These are phyloP conservation scores for Tinea pellionella DNA, from an alignment of 2,888 invertebrate species.

Conservation along the genomic window DNA sequence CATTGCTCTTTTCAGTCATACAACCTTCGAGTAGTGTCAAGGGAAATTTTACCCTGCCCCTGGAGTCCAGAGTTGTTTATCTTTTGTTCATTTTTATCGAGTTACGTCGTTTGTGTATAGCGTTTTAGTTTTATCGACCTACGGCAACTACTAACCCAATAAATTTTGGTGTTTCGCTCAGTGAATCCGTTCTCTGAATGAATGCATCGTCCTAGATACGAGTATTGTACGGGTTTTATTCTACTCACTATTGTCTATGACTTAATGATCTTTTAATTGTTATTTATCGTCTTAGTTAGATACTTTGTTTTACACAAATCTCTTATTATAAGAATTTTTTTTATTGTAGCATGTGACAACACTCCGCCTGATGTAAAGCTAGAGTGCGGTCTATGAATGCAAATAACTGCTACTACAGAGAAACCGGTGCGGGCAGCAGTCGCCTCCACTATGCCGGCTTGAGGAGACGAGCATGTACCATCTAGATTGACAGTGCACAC, in stretches of 20 bases:
- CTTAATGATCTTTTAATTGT: neutral
- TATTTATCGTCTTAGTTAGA: neutral
- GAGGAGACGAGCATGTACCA: too few relatives aligned
- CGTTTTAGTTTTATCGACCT: slow-evolving; percentile 64
- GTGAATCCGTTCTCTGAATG: slow-evolving; percentile 62
- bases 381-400: too few relatives aligned
- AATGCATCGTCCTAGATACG: slow-evolving; percentile 67
- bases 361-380: too few relatives aligned
- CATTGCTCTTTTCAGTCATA: slow-evolving; percentile 64
- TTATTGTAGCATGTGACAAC: too few relatives aligned
- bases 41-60: slow-evolving; percentile 51
- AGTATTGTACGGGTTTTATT: slow-evolving; percentile 25
- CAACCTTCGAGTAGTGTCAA: slow-evolving; percentile 41
- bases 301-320: neutral
- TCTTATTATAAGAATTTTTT: too few relatives aligned
- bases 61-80: slow-evolving; percentile 50
- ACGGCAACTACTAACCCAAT: slow-evolving; percentile 69
- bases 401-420: too few relatives aligned
- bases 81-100: slow-evolving; percentile 41
- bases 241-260: neutral
- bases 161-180: slow-evolving; percentile 69
- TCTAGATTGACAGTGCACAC: too few relatives aligned
- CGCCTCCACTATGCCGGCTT: too few relatives aligned
- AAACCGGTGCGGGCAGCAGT: too few relatives aligned
- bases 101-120: slow-evolving; percentile 49